Base-by-base conservation (phyloP, 2,113 vertebrate genomes). In the Ophthalmolycus amberensis region DNA sequence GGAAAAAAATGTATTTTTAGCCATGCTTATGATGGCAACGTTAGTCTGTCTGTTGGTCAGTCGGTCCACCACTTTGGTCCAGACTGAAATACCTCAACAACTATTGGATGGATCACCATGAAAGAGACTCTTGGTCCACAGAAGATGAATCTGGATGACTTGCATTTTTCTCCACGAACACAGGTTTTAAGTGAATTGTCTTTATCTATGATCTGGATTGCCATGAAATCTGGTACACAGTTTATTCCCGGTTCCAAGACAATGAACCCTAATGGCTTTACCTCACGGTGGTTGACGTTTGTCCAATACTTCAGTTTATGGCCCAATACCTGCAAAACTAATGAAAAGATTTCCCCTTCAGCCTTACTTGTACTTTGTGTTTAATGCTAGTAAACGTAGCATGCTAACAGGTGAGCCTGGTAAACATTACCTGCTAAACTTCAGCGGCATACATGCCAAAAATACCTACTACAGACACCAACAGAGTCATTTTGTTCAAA, bases 401-500 rank as follows among this genome's bases (percentile, higher is more conserved):
- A 63, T 16, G 27, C 14, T 18, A 32, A 16, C 27, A 60, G 58
- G 29, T 34, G 58, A 18, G 15, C 0, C 3, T 9, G 29, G 7
- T 60, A 60, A 16, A 60, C 18, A 34, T 60, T 32, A 32, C 14
- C 15, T 16, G 3, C n/a, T 60, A 8, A 60, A 16, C 25, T 6
- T 18, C 9, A 38, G 16, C 9, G 10, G 16, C 32, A 59, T 46
- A 6, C 2, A 1, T 4, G 38, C 48, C 9, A 52, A n/a, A 32
- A 69, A 74, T 12, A 66, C 54, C 20, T 4, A 6, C 27, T 63
- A 48, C 40, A 68, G 64, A 52, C 14, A 54, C 34, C 7, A 25
- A 42, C 73, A 63, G 46, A 58, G 29, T n/a, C n/a, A 74, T 68
- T 85, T 46, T 18, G 66, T 54, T 29, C 38, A 56, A 64, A 71